Conservation (phyloP, 2,797 vertebrate species). For the Alosa sapidissima region DNA sequence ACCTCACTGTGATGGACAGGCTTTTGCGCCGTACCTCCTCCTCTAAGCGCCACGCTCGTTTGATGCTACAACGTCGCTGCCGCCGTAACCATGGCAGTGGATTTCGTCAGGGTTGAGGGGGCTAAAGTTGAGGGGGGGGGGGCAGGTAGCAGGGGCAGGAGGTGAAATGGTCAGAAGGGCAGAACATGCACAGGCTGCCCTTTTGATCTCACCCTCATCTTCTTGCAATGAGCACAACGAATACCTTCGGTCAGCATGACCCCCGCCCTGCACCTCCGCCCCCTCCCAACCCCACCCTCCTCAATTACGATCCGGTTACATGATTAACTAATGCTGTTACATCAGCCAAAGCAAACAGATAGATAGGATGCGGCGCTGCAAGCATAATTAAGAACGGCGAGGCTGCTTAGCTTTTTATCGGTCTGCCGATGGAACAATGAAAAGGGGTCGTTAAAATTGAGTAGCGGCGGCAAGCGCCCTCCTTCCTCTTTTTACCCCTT, state of each 20-base stretch:
- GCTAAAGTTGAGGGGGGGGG: background rate
- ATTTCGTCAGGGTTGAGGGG: background rate
- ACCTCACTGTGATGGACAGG: slow-evolving; percentile 30
- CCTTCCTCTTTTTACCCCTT: slow-evolving; percentile 61
- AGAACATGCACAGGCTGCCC: background rate
- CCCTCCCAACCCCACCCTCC: background rate
- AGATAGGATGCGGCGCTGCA: background rate
- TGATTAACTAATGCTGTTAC: slow-evolving; percentile 20
- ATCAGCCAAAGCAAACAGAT: slow-evolving; percentile 14
- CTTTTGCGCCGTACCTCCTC: slow-evolving; percentile 43
- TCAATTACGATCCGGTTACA: background rate
- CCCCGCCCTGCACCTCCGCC: background rate
- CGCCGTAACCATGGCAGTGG: background rate
- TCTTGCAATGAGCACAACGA: background rate
- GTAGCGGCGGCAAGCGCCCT: background rate
- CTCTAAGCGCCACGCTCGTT: slow-evolving; percentile 35
- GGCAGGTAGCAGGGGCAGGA: background rate
- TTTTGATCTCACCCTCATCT: background rate
- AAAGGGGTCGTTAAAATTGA: slow-evolving; percentile 19
- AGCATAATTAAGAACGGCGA: background rate
- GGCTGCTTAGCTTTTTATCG: background rate
- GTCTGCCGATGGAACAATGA: slow-evolving; percentile 20
- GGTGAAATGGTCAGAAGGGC: slow-evolving; percentile 26
- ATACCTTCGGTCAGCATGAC: background rate
- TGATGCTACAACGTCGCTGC: background rate